Percentiles rank a stretch among this genome's conserved stretches.
Conservation (phyloP, 2,888 invertebrate species). For the Lepidochrysops patricia region DNA sequence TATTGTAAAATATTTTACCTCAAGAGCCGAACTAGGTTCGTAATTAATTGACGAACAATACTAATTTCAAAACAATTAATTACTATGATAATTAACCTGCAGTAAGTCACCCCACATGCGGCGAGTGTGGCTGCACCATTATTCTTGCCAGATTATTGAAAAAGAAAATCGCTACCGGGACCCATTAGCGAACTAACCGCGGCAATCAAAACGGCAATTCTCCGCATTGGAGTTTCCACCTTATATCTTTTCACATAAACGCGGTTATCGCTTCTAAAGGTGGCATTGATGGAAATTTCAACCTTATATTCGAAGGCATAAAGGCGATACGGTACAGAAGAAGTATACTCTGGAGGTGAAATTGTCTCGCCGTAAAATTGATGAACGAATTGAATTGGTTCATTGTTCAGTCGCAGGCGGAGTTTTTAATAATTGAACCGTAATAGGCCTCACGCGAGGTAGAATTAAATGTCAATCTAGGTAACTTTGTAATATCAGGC, state of each 20-base stretch:
- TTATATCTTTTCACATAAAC: background rate
- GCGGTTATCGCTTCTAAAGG: background rate
- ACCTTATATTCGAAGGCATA: background rate
- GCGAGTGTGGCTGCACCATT: background rate
- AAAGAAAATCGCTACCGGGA: background rate
- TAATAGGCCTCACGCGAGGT: background rate
- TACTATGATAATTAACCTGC: too few species aligned
- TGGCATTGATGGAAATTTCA: background rate
- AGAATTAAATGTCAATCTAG: background rate
- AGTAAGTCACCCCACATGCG: too few species aligned
- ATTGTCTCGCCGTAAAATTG: background rate
- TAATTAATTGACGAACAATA: too few species aligned
- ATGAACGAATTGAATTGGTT: slow-evolving; percentile 3
- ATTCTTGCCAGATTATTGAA: background rate
- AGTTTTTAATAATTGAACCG: slow-evolving; percentile 1
- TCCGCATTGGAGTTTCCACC: background rate
- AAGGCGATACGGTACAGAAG: background rate
- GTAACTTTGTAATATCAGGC: background rate
- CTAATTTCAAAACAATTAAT: too few species aligned
- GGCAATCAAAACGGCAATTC: background rate
- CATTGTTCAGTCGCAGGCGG: background rate
- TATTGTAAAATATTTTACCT: too few species aligned
- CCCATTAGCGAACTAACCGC: background rate
- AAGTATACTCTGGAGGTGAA: background rate
- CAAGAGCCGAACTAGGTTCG: too few species aligned